phyloP scores from a whole-genome alignment of 2,888 invertebrate genomes.

The Dolichopus griseipennis region DNA sequence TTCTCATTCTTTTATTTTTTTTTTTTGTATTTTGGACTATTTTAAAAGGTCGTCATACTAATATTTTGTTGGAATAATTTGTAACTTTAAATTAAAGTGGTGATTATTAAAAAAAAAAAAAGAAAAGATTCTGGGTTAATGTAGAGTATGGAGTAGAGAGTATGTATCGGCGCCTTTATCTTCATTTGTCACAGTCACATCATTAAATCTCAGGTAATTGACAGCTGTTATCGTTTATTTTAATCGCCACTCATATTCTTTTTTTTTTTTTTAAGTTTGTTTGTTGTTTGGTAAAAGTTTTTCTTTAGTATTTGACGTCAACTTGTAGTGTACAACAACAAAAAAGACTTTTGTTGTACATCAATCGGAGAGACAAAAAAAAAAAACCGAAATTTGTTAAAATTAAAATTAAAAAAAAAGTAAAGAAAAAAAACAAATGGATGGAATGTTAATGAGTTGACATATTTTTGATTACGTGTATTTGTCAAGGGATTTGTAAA shows the following conservation, averaged over 20 bases:
- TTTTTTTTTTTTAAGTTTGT: not conserved
- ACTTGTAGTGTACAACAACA: not conserved
- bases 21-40: too few species aligned
- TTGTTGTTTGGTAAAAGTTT: not conserved
- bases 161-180: constrained; percentile 3
- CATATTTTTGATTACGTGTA: not conserved
- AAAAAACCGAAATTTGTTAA: too few species aligned
- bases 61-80: too few species aligned
- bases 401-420: too few species aligned
- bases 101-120: not conserved
- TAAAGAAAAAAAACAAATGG: too few species aligned
- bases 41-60: too few species aligned
- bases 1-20: too few species aligned
- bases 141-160: not conserved
- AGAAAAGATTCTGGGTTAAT: not conserved
- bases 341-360: not conserved
- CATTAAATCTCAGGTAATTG: constrained; percentile 6
- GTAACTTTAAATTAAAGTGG: too few species aligned
- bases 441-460: constrained; percentile 2
- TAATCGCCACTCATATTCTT: not conserved
- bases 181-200: constrained; percentile 6
- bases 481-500: not conserved
- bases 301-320: not conserved
- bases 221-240: constrained; percentile 6
- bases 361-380: too few species aligned